These are phyloP conservation scores for Hemiscyllium ocellatum DNA, from an alignment of 2,113 vertebrate genomes.

Conservation along the genomic window DNA sequence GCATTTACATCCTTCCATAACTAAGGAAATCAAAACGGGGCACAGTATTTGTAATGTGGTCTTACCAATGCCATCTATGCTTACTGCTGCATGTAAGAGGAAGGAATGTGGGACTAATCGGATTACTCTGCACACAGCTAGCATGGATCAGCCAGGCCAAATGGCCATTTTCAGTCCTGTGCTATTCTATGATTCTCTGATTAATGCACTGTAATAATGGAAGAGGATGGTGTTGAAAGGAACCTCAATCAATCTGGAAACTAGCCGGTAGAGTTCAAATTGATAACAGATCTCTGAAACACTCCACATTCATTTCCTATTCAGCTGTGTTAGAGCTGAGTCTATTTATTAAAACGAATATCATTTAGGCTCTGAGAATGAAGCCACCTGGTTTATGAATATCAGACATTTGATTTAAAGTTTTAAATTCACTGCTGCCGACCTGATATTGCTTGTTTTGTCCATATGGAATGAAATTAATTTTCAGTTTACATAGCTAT, in stretches of 20 bases:
- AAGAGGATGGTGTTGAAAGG: background rate
- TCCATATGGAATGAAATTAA: background rate
- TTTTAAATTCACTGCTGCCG: background rate
- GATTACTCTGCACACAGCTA: background rate
- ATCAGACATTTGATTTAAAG: conserved; percentile 18
- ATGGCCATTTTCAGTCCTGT: background rate
- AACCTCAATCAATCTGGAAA: background rate
- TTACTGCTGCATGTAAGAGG: too few relatives aligned
- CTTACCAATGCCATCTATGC: too few relatives aligned
- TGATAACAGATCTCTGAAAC: background rate
- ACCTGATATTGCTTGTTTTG: background rate
- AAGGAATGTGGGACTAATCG: too few relatives aligned
- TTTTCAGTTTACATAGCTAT: background rate
- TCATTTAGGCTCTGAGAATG: background rate
- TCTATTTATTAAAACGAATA: background rate
- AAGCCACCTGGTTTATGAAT: background rate
- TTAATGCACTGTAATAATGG: background rate
- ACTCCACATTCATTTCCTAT: conserved; percentile 5
- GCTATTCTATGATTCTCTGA: background rate
- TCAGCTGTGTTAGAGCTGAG: background rate
- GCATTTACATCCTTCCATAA: too few relatives aligned
- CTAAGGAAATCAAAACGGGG: too few relatives aligned
- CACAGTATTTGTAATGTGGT: too few relatives aligned
- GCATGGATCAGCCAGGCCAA: background rate
- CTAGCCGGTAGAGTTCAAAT: background rate